Evolutionary conservation across 2,797 vertebrate species (phyloP), one percentile per base, ranked within the genome.

Genomic region (Parambassis ranga): DNA sequence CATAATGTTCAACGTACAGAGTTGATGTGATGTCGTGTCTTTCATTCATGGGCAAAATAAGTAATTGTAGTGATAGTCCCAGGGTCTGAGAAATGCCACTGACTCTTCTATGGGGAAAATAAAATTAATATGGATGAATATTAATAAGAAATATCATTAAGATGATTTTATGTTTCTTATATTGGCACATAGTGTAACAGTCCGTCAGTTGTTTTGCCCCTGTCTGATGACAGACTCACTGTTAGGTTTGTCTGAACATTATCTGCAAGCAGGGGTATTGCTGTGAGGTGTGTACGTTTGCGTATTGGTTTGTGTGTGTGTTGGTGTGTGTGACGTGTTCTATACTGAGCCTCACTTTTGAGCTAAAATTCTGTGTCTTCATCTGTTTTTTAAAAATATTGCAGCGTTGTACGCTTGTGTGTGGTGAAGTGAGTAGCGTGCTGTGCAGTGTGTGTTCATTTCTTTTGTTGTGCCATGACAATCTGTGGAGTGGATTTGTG

Each of bases 181-280:
- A n/a, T n/a, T n/a, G n/a, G n/a, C n/a, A n/a, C n/a, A n/a, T n/a
- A n/a, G n/a, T n/a, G n/a, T n/a, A n/a, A n/a, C n/a, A n/a, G n/a
- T n/a, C n/a, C n/a, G n/a, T n/a, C n/a, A n/a, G n/a, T n/a, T 22
- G 3, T 65, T 74, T 84, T 87, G 79, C 82, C 80, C 75, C 81
- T 2, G 67, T 72, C 16, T 83, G 78, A 82, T 30, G 41, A 69
- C 57, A 3, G 7, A 50, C 16, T 70, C 68, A 37, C 55, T 56
- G 49, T 4, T 10, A 59, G 52, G 82, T 74, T 87, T 82, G 79
- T 68, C 35, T 71, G 80, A 88, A 86, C 28, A 10, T 87, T 90
- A 84, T 84, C 68, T 85, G 70, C 71, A 50, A 58, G 79, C 73
- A 71, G 77, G 52, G 14, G 48, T 75, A 35, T 64, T 68, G 42